A percentile compares a stretch with the other conserved stretches of the same genome.
Conservation (phyloP, 1,140 invertebrate genomes). For the Caerostris darwini region DNA sequence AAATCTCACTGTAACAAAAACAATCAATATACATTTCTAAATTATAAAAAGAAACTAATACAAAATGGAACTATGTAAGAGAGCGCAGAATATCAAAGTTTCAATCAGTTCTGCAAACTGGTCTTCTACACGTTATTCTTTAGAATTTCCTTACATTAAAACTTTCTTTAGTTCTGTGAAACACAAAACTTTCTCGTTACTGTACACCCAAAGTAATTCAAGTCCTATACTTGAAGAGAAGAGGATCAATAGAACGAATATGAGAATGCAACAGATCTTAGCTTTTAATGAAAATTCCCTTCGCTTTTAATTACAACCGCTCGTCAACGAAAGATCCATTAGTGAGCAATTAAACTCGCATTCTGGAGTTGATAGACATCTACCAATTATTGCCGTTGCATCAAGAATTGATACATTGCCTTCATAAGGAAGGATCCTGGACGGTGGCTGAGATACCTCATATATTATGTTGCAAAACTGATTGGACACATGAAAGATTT, state of each 20-base stretch:
- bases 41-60: too few relatives aligned
- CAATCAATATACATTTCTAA: too few relatives aligned
- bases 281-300: constrained; percentile 64
- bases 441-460: not conserved
- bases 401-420: constrained; percentile 45
- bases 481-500: not conserved
- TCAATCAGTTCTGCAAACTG: too few relatives aligned
- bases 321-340: constrained; percentile 40
- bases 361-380: constrained; percentile 49
- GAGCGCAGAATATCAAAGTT: too few relatives aligned
- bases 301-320: constrained; percentile 36
- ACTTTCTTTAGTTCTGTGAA: not conserved
- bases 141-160: not conserved
- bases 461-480: constrained; percentile 26
- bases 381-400: constrained; percentile 55
- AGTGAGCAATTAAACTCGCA: constrained; percentile 49
- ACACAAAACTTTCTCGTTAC: not conserved
- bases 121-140: not conserved
- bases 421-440: constrained; percentile 3
- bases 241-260: constrained; percentile 11
- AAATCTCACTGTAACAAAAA: too few relatives aligned
- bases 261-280: constrained; percentile 45
- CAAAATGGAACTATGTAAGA: too few relatives aligned
- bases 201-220: not conserved
- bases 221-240: not conserved